phyloP scores from a whole-genome alignment of 2,888 invertebrate genomes.

The Chrysolina oricalcia region DNA sequence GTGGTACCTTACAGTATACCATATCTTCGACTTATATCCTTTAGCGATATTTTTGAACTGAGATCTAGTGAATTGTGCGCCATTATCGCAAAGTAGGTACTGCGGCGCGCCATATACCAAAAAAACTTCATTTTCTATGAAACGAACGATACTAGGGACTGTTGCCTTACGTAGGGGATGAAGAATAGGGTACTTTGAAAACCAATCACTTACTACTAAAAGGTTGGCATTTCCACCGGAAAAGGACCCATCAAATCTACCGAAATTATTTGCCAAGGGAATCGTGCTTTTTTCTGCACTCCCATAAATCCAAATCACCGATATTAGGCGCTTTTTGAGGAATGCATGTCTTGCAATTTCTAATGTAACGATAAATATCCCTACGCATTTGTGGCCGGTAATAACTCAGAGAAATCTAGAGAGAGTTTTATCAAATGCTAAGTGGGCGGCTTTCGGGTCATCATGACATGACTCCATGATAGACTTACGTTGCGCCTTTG shows the following conservation, averaged over 20 bases:
- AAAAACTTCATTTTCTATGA: slow-evolving; percentile 46
- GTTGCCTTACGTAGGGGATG: slow-evolving; percentile 25
- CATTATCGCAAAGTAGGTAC: slow-evolving; percentile 54
- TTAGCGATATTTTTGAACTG: slow-evolving; percentile 38
- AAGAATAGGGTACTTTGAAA: slow-evolving; percentile 37
- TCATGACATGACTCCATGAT: slow-evolving; percentile 32
- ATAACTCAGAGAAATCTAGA: slow-evolving; percentile 27
- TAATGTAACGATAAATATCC: slow-evolving; percentile 31
- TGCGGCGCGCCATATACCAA: slow-evolving; percentile 52
- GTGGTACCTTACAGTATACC: slow-evolving; percentile 56
- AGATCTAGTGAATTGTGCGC: slow-evolving; percentile 41
- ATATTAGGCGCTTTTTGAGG: slow-evolving; percentile 33
- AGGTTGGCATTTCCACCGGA: slow-evolving; percentile 34
- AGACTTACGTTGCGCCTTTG: neutral
- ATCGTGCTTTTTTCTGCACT: neutral
- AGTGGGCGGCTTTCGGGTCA: slow-evolving; percentile 28
- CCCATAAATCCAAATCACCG: slow-evolving; percentile 35
- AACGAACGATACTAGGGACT: slow-evolving; percentile 24
- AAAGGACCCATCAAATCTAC: slow-evolving; percentile 42
- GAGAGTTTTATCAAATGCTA: slow-evolving; percentile 34
- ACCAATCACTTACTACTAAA: slow-evolving; percentile 40
- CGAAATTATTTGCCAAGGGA: slow-evolving; percentile 36
- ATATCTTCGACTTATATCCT: slow-evolving; percentile 46
- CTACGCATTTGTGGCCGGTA: slow-evolving; percentile 37
- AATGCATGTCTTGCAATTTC: slow-evolving; percentile 33